A percentile compares a stretch with the other conserved stretches of the same genome.
These are phyloP conservation scores for Stenoptilia bipunctidactyla DNA, from an alignment of 2,888 invertebrate genomes.

Conservation along the genomic window DNA sequence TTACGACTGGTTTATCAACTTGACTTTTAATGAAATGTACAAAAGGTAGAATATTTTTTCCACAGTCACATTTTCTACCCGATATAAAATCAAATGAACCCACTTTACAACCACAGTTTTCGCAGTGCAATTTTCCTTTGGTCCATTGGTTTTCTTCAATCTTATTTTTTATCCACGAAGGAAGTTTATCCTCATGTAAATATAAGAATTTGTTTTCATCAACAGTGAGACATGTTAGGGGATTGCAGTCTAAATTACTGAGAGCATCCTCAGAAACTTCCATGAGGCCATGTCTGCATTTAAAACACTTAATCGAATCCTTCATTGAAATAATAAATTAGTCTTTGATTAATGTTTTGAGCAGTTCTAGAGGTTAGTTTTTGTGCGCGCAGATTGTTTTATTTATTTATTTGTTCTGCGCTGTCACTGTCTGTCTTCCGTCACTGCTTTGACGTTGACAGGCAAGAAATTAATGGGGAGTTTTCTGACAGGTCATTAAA, in stretches of 20 bases:
- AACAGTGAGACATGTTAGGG: neutral
- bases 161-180: slow-evolving; percentile 65
- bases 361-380: too few species aligned
- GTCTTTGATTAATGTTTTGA: too few species aligned
- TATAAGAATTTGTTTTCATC: slow-evolving; percentile 42
- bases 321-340: too few species aligned
- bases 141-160: slow-evolving; percentile 73
- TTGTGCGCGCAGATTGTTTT: too few species aligned
- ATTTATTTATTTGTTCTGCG: too few species aligned
- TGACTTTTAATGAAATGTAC: slow-evolving; percentile 75
- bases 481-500: too few species aligned
- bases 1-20: slow-evolving; percentile 60
- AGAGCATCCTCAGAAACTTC: neutral
- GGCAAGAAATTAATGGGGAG: too few species aligned
- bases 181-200: slow-evolving; percentile 67
- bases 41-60: slow-evolving; percentile 62
- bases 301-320: neutral
- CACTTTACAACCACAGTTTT: slow-evolving; percentile 70
- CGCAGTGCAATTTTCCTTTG: slow-evolving; percentile 77
- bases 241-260: neutral
- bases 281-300: neutral
- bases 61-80: slow-evolving; percentile 74
- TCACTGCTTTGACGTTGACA: too few species aligned
- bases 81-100: slow-evolving; percentile 78
- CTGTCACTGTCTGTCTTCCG: too few species aligned